Evolutionary conservation across 2,888 invertebrate genomes (phyloP).

Genomic region (Artemia sinica): DNA sequence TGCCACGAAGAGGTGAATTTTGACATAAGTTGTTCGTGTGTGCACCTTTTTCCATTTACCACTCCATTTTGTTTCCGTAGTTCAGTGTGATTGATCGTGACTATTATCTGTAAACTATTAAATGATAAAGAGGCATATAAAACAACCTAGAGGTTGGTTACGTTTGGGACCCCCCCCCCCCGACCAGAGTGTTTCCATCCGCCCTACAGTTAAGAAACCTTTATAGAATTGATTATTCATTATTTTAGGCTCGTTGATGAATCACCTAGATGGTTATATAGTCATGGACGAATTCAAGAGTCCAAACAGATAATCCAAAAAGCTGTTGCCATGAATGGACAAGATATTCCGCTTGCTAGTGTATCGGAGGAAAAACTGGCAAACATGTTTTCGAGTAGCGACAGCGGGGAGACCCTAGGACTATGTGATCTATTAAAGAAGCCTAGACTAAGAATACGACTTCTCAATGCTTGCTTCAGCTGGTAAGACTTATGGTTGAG

Average conservation of each 20-base stretch:
- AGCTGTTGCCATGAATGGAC: slow-evolving; percentile 52
- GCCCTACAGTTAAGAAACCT: too few relatives aligned
- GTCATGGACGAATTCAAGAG: slow-evolving; percentile 53
- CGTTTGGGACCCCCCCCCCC: too few relatives aligned
- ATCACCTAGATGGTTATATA: slow-evolving; percentile 73
- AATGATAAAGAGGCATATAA: too few relatives aligned
- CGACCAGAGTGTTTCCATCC: too few relatives aligned
- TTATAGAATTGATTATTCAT: background rate
- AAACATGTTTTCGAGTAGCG: background rate
- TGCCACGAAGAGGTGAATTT: too few relatives aligned
- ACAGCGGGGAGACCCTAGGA: background rate
- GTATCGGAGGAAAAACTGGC: slow-evolving; percentile 6
- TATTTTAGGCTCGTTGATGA: slow-evolving; percentile 63
- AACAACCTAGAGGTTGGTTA: too few relatives aligned
- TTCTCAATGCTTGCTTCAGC: slow-evolving; percentile 60
- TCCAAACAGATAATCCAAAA: slow-evolving; percentile 54
- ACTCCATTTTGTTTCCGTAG: too few relatives aligned
- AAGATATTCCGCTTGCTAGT: slow-evolving; percentile 39
- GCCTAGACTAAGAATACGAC: slow-evolving; percentile 56
- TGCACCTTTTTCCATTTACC: too few relatives aligned
- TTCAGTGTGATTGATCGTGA: too few relatives aligned
- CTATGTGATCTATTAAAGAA: slow-evolving; percentile 46
- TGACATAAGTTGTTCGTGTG: too few relatives aligned
- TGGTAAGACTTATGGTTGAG: slow-evolving; percentile 38
- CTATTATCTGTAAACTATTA: too few relatives aligned